Evolutionary conservation across 2,888 invertebrate genomes (phyloP), one percentile per base, ranked within the genome.

Genomic region (Leptinotarsa peninsularis): DNA sequence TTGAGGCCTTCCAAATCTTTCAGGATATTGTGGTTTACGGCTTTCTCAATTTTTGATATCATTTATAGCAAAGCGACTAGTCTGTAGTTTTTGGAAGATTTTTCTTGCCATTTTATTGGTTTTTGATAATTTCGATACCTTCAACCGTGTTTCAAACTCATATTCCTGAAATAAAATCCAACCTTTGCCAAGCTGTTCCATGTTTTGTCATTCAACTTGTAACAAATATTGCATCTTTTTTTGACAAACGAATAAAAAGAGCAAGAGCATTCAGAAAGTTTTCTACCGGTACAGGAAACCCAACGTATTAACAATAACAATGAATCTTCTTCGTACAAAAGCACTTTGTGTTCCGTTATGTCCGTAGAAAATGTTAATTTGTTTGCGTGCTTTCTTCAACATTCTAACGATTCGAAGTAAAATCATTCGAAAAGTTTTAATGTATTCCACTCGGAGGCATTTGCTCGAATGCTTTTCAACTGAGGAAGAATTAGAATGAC

Each of bases 301-400:
- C n/a, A 63, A 43, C 33, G 18, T 63, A 63, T 63, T 63, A 63
- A 63, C 63, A 63, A 63, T 63, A 63, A 63, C 43, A 63, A 63
- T n/a, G 63, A 63, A 63, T 63, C 63, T 63, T 33, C 63, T 63
- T 17, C 43, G n/a, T 33, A 63, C 63, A 33, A 63, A 27, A 33
- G 63, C 63, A 43, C 63, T 63, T 63, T n/a, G 63, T 63, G 63
- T 63, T 63, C 63, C 18, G 63, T 63, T 27, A n/a, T 17, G 17
- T 15, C 63, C 63, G 7, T 50, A 27, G 21, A 68, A 68, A 68
- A 50, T 50, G 68, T 68, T 68, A 49, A 50, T 68, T 68, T 68
- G 68, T 68, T 68, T 54, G 50, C 54, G 54, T 68, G 63, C 52
- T 21, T 52, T 27, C 52, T 68, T 68, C 27, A 54, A 23, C 68